These are phyloP conservation scores for Stenchaetothrips biformis DNA, from an alignment of 2,888 invertebrate genomes.

Conservation along the genomic window DNA sequence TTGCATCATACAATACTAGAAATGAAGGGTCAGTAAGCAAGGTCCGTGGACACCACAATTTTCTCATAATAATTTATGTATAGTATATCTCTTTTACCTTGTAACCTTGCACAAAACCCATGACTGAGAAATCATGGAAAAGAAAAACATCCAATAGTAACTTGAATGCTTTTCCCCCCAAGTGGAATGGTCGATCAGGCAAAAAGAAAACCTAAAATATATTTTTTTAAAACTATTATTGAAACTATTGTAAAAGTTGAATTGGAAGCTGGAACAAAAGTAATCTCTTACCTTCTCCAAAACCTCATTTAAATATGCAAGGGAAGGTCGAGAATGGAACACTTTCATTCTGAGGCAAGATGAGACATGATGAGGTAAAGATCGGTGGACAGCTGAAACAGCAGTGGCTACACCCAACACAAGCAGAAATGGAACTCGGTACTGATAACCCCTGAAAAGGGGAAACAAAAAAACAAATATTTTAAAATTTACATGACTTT, in stretches of 20 bases:
- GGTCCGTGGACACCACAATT: neutral
- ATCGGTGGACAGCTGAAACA: slow-evolving; percentile 70
- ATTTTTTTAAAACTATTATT: slow-evolving; percentile 5
- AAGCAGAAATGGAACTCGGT: slow-evolving; percentile 64
- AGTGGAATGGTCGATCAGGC: slow-evolving; percentile 67
- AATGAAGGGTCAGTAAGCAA: slow-evolving; percentile 36
- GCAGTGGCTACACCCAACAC: slow-evolving; percentile 86
- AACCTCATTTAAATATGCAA: slow-evolving; percentile 61
- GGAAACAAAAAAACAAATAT: slow-evolving; percentile 30
- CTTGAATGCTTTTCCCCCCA: slow-evolving; percentile 76
- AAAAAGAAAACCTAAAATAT: slow-evolving; percentile 58
- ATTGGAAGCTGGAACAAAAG: slow-evolving; percentile 24
- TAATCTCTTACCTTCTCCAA: slow-evolving; percentile 53
- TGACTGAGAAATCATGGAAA: slow-evolving; percentile 86
- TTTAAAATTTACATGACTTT: slow-evolving; percentile 30
- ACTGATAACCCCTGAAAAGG: slow-evolving; percentile 58
- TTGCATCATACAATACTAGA: slow-evolving; percentile 79
- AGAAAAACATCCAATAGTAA: slow-evolving; percentile 81
- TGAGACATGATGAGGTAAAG: slow-evolving; percentile 75
- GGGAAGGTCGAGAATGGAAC: slow-evolving; percentile 75
- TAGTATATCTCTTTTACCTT: slow-evolving; percentile 48
- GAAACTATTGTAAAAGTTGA: neutral
- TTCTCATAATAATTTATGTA: no score
- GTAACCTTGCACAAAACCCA: slow-evolving; percentile 75
- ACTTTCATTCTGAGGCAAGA: slow-evolving; percentile 73